A percentile compares a stretch with the other conserved stretches of the same genome.
phyloP scores from a whole-genome alignment of 2,113 vertebrate species.

The Acanthochromis polyacanthus region DNA sequence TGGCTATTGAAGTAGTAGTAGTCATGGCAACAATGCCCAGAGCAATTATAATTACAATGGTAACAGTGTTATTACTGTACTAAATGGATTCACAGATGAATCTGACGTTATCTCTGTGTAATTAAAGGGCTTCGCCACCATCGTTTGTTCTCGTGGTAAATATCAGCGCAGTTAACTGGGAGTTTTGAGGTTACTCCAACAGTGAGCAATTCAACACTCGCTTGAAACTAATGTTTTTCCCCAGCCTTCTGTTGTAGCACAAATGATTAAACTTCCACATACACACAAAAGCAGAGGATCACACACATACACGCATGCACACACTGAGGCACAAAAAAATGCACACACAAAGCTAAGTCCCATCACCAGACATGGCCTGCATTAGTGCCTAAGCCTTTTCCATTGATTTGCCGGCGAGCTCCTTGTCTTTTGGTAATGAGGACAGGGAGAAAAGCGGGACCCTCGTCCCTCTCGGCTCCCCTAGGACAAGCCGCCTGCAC shows the following conservation, averaged over 20 bases:
- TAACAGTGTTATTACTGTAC: constrained; percentile 34
- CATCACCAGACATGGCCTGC: constrained; percentile 68
- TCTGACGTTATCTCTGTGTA: constrained; percentile 64
- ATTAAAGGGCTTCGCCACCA: constrained; percentile 63
- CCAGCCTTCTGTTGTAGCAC: constrained; percentile 54
- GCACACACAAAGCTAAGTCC: constrained; percentile 61
- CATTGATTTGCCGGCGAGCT: constrained; percentile 82
- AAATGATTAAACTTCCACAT: constrained; percentile 55
- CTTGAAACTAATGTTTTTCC: constrained; percentile 66
- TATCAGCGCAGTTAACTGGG: constrained; percentile 44
- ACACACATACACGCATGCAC: constrained; percentile 35
- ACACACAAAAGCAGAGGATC: constrained; percentile 28
- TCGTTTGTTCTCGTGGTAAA: constrained; percentile 51
- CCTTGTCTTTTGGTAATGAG: constrained; percentile 86
- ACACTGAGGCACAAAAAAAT: constrained; percentile 23
- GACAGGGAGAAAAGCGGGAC: constrained; percentile 81
- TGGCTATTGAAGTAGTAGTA: constrained; percentile 63
- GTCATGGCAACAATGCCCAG: constrained; percentile 70
- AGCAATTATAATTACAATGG: constrained; percentile 66
- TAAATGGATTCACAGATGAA: constrained; percentile 71
- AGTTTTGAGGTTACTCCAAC: constrained; percentile 55
- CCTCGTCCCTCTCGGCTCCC: constrained; percentile 74
- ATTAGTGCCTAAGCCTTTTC: constrained; percentile 78
- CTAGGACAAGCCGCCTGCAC: constrained; percentile 74
- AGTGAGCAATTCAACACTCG: constrained; percentile 36